Evolutionary conservation across 2,113 vertebrate genomes (phyloP).

Genomic region (Alexandromys fortis): DNA sequence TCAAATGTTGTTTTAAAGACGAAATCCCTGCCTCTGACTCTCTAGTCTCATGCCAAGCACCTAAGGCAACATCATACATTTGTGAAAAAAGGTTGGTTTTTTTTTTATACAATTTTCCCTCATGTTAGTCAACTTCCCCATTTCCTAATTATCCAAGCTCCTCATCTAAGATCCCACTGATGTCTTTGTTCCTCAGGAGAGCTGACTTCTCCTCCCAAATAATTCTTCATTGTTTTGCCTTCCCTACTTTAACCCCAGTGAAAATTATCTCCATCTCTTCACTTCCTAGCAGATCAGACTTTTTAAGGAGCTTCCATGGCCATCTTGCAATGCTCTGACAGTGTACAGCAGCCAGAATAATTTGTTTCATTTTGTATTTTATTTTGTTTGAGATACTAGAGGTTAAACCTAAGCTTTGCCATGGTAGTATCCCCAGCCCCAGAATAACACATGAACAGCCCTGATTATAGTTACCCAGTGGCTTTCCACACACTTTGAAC

Average conservation of each 20-base stretch:
- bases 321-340: too few relatives aligned
- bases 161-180: background rate
- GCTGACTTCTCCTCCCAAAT: too few relatives aligned
- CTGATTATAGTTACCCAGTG: background rate
- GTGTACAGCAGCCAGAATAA: background rate
- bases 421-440: background rate
- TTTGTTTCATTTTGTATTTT: background rate
- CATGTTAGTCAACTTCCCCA: background rate
- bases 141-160: background rate
- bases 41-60: background rate
- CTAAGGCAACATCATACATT: background rate
- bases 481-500: background rate
- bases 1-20: background rate
- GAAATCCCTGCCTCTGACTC: background rate
- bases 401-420: background rate
- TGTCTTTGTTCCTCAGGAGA: background rate
- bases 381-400: background rate
- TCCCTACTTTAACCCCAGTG: background rate
- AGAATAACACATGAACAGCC: background rate
- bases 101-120: background rate
- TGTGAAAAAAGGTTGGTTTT: background rate
- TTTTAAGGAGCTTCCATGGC: background rate
- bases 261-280: too few relatives aligned
- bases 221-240: background rate
- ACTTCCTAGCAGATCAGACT: fast-evolving